phyloP scores from a whole-genome alignment of 2,113 vertebrate species.

The Hipposideros armiger region DNA sequence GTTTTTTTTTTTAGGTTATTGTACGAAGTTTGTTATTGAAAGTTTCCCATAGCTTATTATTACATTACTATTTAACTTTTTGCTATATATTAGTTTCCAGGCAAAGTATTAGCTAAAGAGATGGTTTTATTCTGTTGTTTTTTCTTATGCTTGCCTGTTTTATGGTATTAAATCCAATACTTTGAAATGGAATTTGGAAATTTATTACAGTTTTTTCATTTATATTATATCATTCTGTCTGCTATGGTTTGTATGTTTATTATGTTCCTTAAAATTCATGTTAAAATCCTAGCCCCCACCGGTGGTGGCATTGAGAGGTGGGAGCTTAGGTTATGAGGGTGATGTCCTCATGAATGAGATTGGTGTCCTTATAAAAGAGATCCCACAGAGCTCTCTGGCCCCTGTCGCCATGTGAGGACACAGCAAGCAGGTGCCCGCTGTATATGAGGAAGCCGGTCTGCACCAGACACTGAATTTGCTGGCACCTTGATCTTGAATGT shows the following conservation, averaged over 20 bases:
- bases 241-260: neutral
- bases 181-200: constrained; percentile 5
- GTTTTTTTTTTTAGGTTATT: neutral
- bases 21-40: neutral
- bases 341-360: neutral
- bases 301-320: neutral
- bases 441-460: too few species aligned
- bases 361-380: neutral
- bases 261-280: neutral
- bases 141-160: neutral
- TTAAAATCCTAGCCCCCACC: neutral
- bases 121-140: neutral
- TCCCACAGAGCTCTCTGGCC: neutral
- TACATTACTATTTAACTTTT: neutral
- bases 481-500: neutral
- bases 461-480: neutral
- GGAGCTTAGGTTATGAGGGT: neutral
- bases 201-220: neutral
- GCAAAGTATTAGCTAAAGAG: neutral
- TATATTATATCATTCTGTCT: neutral
- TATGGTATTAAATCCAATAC: neutral
- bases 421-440: neutral
- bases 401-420: too few species aligned
- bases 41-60: neutral
- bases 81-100: neutral